Percentiles rank a stretch among this genome's conserved stretches.
Conservation (phyloP, 2,113 vertebrate species). For the Tympanuchus pallidicinctus region DNA sequence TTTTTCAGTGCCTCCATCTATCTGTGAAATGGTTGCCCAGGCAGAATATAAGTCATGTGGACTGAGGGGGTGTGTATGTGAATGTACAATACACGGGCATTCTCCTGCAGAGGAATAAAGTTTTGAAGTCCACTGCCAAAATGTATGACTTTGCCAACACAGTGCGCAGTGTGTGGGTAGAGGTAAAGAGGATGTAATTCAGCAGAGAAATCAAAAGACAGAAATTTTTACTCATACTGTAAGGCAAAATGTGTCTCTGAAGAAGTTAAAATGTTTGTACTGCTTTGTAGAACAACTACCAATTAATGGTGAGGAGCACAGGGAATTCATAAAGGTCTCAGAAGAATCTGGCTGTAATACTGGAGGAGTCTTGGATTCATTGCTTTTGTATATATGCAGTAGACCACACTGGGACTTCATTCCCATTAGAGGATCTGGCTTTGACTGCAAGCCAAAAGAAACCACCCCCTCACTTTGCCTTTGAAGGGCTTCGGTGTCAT, state of each 20-base stretch:
- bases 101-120: neutral
- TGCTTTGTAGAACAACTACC: neutral
- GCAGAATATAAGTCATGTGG: neutral
- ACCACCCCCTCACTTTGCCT: neutral
- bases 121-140: slow-evolving; percentile 42
- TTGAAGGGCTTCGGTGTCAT: neutral
- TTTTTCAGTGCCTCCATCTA: slow-evolving; percentile 10
- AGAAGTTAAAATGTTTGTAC: neutral
- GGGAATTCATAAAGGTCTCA: neutral
- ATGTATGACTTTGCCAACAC: neutral
- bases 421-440: neutral
- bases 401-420: neutral
- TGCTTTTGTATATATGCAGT: neutral
- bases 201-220: neutral
- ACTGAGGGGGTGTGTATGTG: neutral
- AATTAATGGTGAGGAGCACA: neutral
- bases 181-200: neutral
- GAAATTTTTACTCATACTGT: neutral
- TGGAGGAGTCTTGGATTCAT: neutral
- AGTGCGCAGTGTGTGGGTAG: slow-evolving; percentile 25
- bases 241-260: neutral
- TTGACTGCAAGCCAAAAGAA: neutral
- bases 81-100: neutral
- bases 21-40: slow-evolving; percentile 18
- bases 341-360: neutral